These are phyloP conservation scores for Crioceris asparagi DNA, from an alignment of 2,888 invertebrate species.

Conservation along the genomic window DNA sequence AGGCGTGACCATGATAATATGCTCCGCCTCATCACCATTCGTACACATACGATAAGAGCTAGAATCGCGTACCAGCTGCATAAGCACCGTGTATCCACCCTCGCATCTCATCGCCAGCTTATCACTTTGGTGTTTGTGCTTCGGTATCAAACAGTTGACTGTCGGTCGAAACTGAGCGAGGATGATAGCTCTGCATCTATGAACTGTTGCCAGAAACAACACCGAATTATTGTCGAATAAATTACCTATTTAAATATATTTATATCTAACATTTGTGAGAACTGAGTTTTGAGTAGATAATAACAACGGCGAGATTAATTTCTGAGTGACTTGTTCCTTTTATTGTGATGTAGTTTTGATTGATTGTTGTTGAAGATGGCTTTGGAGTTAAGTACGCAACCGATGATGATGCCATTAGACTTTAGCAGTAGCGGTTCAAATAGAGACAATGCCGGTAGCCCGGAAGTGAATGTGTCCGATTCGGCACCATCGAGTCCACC, in stretches of 20 bases:
- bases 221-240: too few relatives aligned
- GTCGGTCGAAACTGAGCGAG: slow-evolving; percentile 18
- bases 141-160: slow-evolving; percentile 34
- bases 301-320: too few relatives aligned
- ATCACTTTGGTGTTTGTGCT: slow-evolving; percentile 29
- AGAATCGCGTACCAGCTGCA: background rate
- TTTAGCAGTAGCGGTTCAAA: slow-evolving; percentile 42
- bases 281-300: too few relatives aligned
- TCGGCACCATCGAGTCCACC: slow-evolving; percentile 31
- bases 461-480: slow-evolving; percentile 31
- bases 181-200: too few relatives aligned
- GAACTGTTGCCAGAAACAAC: too few relatives aligned
- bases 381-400: slow-evolving; percentile 49
- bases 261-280: too few relatives aligned
- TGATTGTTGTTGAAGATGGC: slow-evolving; percentile 29
- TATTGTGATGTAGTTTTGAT: too few relatives aligned
- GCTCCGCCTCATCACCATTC: slow-evolving; percentile 18
- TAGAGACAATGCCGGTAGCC: slow-evolving; percentile 30
- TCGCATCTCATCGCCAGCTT: slow-evolving; percentile 19
- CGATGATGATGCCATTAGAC: slow-evolving; percentile 56
- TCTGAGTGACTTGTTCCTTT: too few relatives aligned
- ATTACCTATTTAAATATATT: too few relatives aligned
- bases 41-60: slow-evolving; percentile 4
- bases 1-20: slow-evolving; percentile 18
- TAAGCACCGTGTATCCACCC: slow-evolving; percentile 1